Base-by-base conservation (phyloP, 1,140 invertebrate species). In the Agrypnia vestita region DNA sequence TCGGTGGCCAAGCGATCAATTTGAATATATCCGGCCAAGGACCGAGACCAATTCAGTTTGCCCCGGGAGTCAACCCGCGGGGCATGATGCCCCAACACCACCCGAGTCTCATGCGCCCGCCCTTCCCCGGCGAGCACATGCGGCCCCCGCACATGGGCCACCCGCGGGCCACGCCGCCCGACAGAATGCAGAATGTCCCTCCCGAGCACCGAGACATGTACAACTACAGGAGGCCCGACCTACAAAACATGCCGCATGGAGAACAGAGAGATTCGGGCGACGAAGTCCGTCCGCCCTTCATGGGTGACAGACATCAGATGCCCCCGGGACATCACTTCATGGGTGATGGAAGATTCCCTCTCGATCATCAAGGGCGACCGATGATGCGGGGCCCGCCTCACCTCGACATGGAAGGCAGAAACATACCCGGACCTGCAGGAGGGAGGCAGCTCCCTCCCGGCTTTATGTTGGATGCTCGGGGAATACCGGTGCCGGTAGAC, bases 61-160 rank as follows among this genome's bases (percentile, higher is more conserved):
- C 47, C n/a, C 35, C 59, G 12, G 62, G 62, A 0, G 25, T 43
- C 9, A 12, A 19, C 17, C 76, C 76, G 8, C 47, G 76, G 0
- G 76, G 67, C 11, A 44, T 43, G 61, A 51, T 35, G 12, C 76
- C 59, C 6, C 62, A 35, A 44, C 61, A 44, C 46, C 44, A 87
- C 7, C 84, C 86, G 8, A 87, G 87, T 72, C 76, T 88, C n/a
- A 85, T 86, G 10, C 21, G 51, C 21, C 51, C 59, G 12, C 76
- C 51, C 51, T 25, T 56, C 49, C 76, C 59, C 11, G 61, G 61
- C 9, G 76, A 78, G 10, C 64, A 71, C 43, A 25, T 71, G 64
- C 49, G 51, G 13, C 51, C 53, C 35, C 71, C 71, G 13, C 71
- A 19, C n/a, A n/a, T 74, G 71, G 53, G n/a, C 19, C 61, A 35